Evolutionary conservation across 2,888 invertebrate species (phyloP).

Genomic region (Euspilapteryx auroguttella): DNA sequence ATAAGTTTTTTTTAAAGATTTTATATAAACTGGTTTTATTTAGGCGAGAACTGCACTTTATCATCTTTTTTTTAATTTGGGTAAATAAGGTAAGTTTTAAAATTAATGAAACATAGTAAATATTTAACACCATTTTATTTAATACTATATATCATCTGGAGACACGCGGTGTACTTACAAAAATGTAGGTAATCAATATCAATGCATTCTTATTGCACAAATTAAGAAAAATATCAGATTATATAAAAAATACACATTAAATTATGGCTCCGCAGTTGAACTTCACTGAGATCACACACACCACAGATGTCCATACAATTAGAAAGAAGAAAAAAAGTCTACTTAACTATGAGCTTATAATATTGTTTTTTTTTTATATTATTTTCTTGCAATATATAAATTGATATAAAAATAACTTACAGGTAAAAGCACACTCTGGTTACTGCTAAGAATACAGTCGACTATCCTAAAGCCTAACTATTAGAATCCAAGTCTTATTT

Average conservation of each 20-base stretch:
- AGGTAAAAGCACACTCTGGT: constrained; percentile 20
- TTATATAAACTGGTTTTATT: no score
- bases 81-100: no score
- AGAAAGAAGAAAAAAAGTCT: constrained; percentile 26
- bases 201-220: constrained; percentile 36
- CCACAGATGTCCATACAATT: constrained; percentile 18
- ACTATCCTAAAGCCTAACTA: constrained; percentile 37
- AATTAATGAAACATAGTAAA: no score
- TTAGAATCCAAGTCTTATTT: constrained; percentile 49
- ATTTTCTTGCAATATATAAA: constrained; percentile 26
- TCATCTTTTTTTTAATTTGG: constrained; percentile 5
- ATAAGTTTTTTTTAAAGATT: no score
- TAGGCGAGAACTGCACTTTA: no score
- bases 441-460: constrained; percentile 11
- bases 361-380: constrained; percentile 26
- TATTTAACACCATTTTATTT: constrained; percentile 47
- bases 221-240: constrained; percentile 11
- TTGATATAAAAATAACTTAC: constrained; percentile 53
- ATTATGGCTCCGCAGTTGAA: constrained; percentile 18
- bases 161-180: constrained; percentile 27
- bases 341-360: constrained; percentile 9
- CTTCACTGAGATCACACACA: constrained; percentile 42
- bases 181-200: constrained; percentile 26
- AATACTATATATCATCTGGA: constrained; percentile 26
- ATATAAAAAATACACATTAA: constrained; percentile 4